phyloP scores from a whole-genome alignment of 2,888 invertebrate species.

The Cosmorhoe ocellata region DNA sequence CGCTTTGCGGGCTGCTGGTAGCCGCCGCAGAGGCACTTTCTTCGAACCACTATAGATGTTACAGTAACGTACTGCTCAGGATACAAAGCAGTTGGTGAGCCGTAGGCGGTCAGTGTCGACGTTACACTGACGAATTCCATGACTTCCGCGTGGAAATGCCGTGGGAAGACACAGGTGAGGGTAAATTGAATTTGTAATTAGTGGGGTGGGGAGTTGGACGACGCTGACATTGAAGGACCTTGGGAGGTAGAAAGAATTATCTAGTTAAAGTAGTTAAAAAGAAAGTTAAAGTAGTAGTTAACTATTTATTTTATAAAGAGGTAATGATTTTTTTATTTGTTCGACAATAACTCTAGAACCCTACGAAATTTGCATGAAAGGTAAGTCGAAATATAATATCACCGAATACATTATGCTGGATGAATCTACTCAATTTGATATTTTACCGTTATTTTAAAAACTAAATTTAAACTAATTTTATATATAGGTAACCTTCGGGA shows the following conservation, averaged over 20 bases:
- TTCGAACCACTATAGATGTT: slow-evolving; percentile 16
- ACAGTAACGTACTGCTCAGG: slow-evolving; percentile 22
- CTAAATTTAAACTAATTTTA: too few relatives aligned
- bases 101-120: slow-evolving; percentile 50
- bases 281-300: too few relatives aligned
- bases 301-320: too few relatives aligned
- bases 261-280: not conserved
- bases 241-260: not conserved
- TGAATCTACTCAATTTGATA: too few relatives aligned
- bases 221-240: not conserved
- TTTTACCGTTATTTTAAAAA: too few relatives aligned
- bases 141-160: slow-evolving; percentile 6
- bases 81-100: slow-evolving; percentile 37
- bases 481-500: too few relatives aligned
- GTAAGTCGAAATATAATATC: too few relatives aligned
- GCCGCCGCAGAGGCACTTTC: slow-evolving; percentile 36
- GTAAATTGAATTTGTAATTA: slow-evolving; percentile 7
- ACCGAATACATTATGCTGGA: too few relatives aligned
- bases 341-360: too few relatives aligned
- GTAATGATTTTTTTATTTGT: too few relatives aligned
- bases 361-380: too few relatives aligned
- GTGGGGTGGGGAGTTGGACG: not conserved
- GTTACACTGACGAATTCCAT: slow-evolving; percentile 39
- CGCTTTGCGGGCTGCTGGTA: slow-evolving; percentile 13
- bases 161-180: slow-evolving; percentile 19